Percentiles rank a stretch among this genome's conserved stretches.
Conservation (phyloP, 2,888 invertebrate genomes). For the Drosophila mulleri region DNA sequence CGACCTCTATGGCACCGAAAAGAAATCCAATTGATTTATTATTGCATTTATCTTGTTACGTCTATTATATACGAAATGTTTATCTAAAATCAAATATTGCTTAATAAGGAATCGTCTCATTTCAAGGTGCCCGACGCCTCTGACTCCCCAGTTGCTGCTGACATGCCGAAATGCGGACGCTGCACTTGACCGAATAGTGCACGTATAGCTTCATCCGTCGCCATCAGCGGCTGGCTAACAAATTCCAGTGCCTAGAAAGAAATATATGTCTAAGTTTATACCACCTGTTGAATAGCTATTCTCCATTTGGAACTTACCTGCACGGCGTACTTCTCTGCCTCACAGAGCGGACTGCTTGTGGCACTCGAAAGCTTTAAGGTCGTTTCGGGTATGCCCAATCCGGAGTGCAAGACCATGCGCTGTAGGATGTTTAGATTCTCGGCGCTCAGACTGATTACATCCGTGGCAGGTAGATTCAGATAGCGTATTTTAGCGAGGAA, state of each 20-base stretch:
- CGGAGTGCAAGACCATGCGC: slow-evolving; percentile 84
- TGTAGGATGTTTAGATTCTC: slow-evolving; percentile 85
- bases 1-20: slow-evolving; percentile 88
- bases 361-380: slow-evolving; percentile 80
- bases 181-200: slow-evolving; percentile 84
- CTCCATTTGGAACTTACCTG: slow-evolving; percentile 61
- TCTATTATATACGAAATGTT: slow-evolving; percentile 7
- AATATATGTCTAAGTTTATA: background rate
- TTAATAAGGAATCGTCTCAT: slow-evolving; percentile 12
- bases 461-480: slow-evolving; percentile 83
- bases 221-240: slow-evolving; percentile 83
- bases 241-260: slow-evolving; percentile 78
- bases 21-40: slow-evolving; percentile 37
- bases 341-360: slow-evolving; percentile 80
- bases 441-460: slow-evolving; percentile 83
- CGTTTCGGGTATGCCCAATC: slow-evolving; percentile 84
- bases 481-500: slow-evolving; percentile 84
- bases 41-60: background rate
- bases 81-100: slow-evolving; percentile 8
- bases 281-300: background rate
- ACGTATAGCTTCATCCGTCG: slow-evolving; percentile 84
- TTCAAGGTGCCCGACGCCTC: background rate
- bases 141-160: slow-evolving; percentile 8
- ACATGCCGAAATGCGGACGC: slow-evolving; percentile 61
- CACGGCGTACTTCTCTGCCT: slow-evolving; percentile 83